Percentiles rank a stretch among this genome's conserved stretches.
Evolutionary conservation across 30 jellyfish, hydroid and myxozoan genomes (phyloP).

Genomic region (Rhopilema esculentum): DNA sequence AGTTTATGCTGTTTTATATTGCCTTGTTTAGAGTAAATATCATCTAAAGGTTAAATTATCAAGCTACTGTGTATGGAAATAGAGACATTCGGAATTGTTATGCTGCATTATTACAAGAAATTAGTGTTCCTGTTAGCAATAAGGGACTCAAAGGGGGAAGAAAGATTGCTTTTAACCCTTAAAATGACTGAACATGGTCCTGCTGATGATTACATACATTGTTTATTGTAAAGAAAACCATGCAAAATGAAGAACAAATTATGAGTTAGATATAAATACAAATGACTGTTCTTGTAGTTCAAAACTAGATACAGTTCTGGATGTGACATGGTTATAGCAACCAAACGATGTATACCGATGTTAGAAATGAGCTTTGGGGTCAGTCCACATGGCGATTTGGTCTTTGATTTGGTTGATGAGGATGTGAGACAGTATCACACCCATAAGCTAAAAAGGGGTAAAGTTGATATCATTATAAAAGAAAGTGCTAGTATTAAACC

Average conservation of each 20-base stretch:
- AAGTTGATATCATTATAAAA: background rate
- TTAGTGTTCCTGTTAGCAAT: too few relatives aligned
- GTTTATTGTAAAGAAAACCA: background rate
- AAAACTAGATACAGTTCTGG: background rate
- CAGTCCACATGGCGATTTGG: conserved; percentile 37
- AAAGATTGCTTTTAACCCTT: too few relatives aligned
- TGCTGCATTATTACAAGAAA: too few relatives aligned
- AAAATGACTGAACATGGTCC: too few relatives aligned
- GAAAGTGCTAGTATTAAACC: background rate
- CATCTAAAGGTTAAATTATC: too few relatives aligned
- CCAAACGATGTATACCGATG: background rate
- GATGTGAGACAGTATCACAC: conserved; percentile 57
- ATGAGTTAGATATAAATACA: background rate
- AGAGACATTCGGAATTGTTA: too few relatives aligned
- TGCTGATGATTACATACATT: too few relatives aligned
- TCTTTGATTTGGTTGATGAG: conserved; percentile 57
- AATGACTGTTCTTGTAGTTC: background rate
- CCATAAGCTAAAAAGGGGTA: conserved; percentile 41
- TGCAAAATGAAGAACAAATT: background rate
- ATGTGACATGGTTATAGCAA: background rate
- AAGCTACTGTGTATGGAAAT: too few relatives aligned
- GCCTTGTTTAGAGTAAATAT: too few relatives aligned
- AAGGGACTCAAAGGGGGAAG: too few relatives aligned
- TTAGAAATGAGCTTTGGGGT: background rate
- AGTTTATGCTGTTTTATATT: too few relatives aligned